Evolutionary conservation across 2,113 vertebrate genomes (phyloP), one percentile per base, ranked within the genome.

Genomic region (Pipra filicauda): DNA sequence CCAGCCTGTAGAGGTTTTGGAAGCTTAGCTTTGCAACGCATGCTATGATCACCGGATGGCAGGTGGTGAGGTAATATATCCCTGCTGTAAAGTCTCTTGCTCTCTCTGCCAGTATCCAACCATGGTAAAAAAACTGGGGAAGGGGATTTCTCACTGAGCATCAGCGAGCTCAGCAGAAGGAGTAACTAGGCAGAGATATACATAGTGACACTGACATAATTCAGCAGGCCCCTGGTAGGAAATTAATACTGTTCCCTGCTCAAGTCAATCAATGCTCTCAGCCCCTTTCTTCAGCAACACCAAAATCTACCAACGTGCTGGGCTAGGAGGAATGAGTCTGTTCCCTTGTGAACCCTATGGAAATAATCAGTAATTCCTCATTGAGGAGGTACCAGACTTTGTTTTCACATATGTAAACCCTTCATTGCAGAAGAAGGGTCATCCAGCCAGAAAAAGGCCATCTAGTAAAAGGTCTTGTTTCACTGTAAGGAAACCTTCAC

Each of bases 301-400:
- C 18, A 39, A 82, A 74, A 52, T 35, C 27, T 35, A 31, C 41
- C 3, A 8, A 18, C 10, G 52, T 39, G 6, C 23, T 52, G 24
- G 33, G 9, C 46, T 78, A 41, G 48, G 15, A 91, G 24, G 57
- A 89, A 43, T n/a, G 4, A 78, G 31, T 12, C 52, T 27, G 13
- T n/a, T 78, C 33, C 35, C 44, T 57, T 67, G 31, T 41, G 44
- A 72, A 66, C 6, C 18, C 14, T 16, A 0, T 31, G 0, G 0
- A 27, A 41, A n/a, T 37, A 52, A 70, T 33, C 19, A 61, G 41
- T 13, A 41, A 77, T 71, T 86, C 20, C 33, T 72, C 30, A 70
- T 74, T 46, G 62, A 85, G 19, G 64, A 80, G n/a, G 20, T 23
- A 57, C 13, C 3, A n/a, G 58, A 55, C 86, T 86, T 86, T 86